Conservation (phyloP, 2,888 invertebrate species). For the Pyrochroa serraticornis region DNA sequence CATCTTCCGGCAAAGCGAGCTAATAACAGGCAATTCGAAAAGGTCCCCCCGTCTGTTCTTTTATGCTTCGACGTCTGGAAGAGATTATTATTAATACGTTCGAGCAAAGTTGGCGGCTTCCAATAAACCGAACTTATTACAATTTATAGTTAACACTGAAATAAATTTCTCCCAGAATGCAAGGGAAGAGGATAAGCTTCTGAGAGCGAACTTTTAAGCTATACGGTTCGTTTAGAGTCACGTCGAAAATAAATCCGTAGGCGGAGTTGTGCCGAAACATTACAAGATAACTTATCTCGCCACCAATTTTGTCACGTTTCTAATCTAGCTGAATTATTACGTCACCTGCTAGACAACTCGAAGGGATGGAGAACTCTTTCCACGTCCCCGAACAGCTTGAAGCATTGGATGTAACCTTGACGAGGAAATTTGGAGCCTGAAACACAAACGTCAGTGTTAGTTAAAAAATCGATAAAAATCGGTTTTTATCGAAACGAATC, state of each 20-base stretch:
- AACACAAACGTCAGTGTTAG: slow-evolving; percentile 40
- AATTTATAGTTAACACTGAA: slow-evolving; percentile 3
- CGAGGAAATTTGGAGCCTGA: slow-evolving; percentile 61
- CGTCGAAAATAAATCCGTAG: slow-evolving; percentile 38
- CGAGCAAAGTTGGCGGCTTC: neutral
- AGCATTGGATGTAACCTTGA: slow-evolving; percentile 63
- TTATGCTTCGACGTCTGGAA: slow-evolving; percentile 1
- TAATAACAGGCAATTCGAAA: slow-evolving; percentile 10
- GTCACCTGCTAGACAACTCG: slow-evolving; percentile 67
- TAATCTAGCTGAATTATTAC: slow-evolving; percentile 19
- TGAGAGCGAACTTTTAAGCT: slow-evolving; percentile 35
- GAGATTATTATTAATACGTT: slow-evolving; percentile 15
- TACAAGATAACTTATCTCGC: neutral
- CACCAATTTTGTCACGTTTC: slow-evolving; percentile 23
- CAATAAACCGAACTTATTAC: neutral
- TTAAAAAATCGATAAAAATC: too few species aligned
- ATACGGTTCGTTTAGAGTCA: slow-evolving; percentile 35
- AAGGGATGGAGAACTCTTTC: slow-evolving; percentile 68
- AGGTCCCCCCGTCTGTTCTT: slow-evolving; percentile 10
- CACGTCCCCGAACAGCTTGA: slow-evolving; percentile 71
- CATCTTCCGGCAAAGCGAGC: slow-evolving; percentile 38
- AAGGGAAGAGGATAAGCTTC: slow-evolving; percentile 33
- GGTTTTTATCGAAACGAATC: too few species aligned
- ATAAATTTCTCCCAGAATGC: slow-evolving; percentile 15
- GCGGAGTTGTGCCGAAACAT: slow-evolving; percentile 16